These are phyloP conservation scores for Mesocricetus auratus DNA, from an alignment of 2,113 vertebrate genomes.

Conservation along the genomic window DNA sequence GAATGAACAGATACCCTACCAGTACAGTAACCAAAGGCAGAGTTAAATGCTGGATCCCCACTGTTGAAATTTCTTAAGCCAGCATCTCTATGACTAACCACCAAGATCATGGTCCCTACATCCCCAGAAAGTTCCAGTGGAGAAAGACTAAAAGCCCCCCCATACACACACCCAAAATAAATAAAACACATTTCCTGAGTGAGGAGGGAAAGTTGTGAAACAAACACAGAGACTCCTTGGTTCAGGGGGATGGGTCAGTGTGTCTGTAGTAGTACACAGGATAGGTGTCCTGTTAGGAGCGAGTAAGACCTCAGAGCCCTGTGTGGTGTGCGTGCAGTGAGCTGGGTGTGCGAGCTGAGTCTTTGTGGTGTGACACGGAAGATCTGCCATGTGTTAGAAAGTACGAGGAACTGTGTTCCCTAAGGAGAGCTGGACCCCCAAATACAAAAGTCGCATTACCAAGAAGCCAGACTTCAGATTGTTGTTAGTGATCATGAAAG, in stretches of 20 bases:
- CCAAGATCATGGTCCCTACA: background rate
- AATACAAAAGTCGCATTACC: background rate
- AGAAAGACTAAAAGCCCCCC: background rate
- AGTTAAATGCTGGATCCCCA: background rate
- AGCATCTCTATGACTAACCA: background rate
- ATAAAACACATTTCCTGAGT: background rate
- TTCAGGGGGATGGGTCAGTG: background rate
- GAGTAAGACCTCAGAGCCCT: background rate
- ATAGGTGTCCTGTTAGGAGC: background rate
- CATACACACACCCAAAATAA: too few species aligned
- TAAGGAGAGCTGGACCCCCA: background rate
- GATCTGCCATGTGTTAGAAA: background rate
- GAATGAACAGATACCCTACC: background rate
- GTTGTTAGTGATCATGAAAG: background rate
- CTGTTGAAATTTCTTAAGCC: background rate
- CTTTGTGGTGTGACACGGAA: background rate
- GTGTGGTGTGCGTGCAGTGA: too few species aligned
- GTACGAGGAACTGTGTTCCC: background rate
- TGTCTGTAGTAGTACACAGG: background rate
- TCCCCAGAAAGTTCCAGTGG: background rate
- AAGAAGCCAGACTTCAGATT: background rate
- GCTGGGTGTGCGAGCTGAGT: too few species aligned
- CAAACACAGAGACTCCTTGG: background rate
- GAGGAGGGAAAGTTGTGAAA: background rate
- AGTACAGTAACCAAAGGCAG: background rate